A percentile compares a stretch with the other conserved stretches of the same genome.
Evolutionary conservation across 1,140 invertebrate species (phyloP).

Genomic region (Plodia interpunctella): DNA sequence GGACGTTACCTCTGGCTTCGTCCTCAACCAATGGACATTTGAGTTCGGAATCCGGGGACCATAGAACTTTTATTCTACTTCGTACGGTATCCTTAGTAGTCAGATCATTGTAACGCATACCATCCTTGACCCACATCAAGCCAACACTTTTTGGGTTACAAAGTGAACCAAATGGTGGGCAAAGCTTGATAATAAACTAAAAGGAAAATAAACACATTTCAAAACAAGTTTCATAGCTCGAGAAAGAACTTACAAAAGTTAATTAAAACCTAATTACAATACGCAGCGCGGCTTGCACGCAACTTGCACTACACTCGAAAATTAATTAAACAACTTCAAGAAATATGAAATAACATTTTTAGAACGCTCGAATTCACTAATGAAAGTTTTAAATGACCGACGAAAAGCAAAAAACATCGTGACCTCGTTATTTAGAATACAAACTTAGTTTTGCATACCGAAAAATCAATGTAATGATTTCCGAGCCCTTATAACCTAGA

Average conservation of each 20-base stretch:
- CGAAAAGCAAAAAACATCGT: conserved; percentile 53
- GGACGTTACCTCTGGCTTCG: no score
- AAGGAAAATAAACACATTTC: no score
- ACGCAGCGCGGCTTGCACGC: not conserved
- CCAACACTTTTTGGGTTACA: no score
- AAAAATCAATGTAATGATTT: conserved; percentile 18
- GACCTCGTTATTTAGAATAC: conserved; percentile 61
- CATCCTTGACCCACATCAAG: no score
- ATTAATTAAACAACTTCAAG: conserved; percentile 50
- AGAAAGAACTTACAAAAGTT: not conserved
- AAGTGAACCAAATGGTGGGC: no score
- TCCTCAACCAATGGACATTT: no score
- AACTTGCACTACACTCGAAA: conserved; percentile 27
- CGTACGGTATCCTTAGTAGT: no score
- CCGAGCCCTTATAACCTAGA: not conserved
- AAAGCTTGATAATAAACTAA: no score
- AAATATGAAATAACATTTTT: conserved; percentile 52
- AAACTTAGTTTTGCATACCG: conserved; percentile 36
- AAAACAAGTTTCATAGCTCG: not conserved
- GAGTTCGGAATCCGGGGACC: no score
- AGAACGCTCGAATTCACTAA: conserved; percentile 65
- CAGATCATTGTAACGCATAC: no score
- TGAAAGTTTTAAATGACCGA: conserved; percentile 70
- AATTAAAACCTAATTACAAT: conserved; percentile 4
- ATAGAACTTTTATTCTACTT: no score